These are phyloP conservation scores for Bombus polaris DNA, from an alignment of 1,140 invertebrate genomes.

Conservation along the genomic window DNA sequence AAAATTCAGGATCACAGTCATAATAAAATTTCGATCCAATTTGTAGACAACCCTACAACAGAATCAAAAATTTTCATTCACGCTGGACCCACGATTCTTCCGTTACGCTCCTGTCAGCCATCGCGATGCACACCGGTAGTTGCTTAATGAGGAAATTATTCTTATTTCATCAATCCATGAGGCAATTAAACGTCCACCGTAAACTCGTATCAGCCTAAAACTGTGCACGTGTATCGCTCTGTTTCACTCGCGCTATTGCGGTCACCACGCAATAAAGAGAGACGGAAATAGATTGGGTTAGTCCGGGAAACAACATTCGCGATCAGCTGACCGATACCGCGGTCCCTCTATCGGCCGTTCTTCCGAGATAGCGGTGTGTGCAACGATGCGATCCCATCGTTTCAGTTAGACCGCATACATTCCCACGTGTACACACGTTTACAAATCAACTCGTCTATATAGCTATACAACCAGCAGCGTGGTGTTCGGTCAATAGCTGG, in stretches of 20 bases:
- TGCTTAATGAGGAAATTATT: constrained; percentile 61
- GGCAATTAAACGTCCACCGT: constrained; percentile 53
- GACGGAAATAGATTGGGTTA: background rate
- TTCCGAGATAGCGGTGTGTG: constrained; percentile 3
- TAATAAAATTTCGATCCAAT: background rate
- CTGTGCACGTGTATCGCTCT: constrained; percentile 24
- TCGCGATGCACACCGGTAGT: background rate
- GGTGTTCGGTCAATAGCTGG: constrained; percentile 81
- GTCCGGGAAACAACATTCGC: constrained; percentile 17
- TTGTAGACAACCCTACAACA: too few species aligned
- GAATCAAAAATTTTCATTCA: background rate
- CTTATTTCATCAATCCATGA: constrained; percentile 10
- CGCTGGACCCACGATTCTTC: background rate
- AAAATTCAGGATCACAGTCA: background rate
- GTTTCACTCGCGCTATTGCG: background rate
- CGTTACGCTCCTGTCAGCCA: background rate
- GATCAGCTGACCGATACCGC: constrained; percentile 56
- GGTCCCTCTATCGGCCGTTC: constrained; percentile 29
- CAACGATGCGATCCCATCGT: constrained; percentile 8
- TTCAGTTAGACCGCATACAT: background rate
- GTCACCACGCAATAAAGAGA: background rate
- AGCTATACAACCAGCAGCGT: constrained; percentile 32
- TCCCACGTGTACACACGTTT: background rate
- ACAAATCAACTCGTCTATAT: background rate
- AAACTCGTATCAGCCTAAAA: background rate